phyloP scores from a whole-genome alignment of 2,888 invertebrate genomes.

The Galeopsomyia nigrocyanea region DNA sequence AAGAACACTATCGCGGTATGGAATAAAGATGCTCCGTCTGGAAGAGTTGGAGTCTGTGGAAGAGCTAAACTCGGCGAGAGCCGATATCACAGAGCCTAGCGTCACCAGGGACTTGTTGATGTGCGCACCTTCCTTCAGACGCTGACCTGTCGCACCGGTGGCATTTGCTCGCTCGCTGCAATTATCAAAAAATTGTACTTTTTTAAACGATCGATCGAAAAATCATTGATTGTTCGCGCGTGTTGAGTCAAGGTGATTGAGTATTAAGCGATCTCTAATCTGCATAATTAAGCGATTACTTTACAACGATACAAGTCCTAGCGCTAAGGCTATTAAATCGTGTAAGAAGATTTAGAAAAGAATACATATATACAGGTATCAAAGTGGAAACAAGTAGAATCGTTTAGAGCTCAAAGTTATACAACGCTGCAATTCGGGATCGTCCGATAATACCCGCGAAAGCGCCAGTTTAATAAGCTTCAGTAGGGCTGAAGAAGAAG shows the following conservation, averaged over 20 bases:
- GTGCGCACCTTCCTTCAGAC: constrained; percentile 90
- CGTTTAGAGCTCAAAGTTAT: no score
- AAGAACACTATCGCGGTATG: constrained; percentile 89
- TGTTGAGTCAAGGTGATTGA: neutral
- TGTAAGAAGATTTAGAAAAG: no score
- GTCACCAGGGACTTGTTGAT: constrained; percentile 93
- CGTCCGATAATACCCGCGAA: no score
- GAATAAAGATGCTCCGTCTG: constrained; percentile 78
- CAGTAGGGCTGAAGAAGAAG: no score
- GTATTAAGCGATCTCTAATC: neutral
- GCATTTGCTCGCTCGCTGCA: constrained; percentile 87
- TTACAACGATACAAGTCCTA: neutral
- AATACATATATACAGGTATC: no score
- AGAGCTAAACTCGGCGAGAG: constrained; percentile 77
- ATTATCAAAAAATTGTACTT: neutral
- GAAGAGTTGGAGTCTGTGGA: constrained; percentile 65
- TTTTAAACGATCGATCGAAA: neutral
- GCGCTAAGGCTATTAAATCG: no score
- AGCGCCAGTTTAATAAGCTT: no score
- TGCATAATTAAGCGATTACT: neutral
- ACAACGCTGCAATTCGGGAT: no score
- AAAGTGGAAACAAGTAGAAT: no score
- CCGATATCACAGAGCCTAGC: constrained; percentile 86
- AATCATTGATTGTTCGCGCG: neutral
- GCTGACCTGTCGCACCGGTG: constrained; percentile 91